phyloP scores from a whole-genome alignment of 2,888 invertebrate species.

The Limnephilus rhombicus region DNA sequence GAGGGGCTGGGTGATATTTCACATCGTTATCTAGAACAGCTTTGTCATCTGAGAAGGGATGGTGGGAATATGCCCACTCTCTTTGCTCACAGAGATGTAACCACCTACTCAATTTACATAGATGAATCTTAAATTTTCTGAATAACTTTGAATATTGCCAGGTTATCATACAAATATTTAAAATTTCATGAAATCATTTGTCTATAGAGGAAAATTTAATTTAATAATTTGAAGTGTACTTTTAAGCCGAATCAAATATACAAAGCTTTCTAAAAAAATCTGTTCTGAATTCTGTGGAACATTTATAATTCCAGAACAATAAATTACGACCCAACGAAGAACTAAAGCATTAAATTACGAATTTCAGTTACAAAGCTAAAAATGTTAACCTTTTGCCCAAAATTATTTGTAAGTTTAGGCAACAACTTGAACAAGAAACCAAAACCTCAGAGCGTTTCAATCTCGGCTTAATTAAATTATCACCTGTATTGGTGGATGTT shows the following conservation, averaged over 20 bases:
- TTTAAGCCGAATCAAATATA: not conserved
- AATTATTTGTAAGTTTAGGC: not conserved
- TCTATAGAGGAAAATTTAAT: not conserved
- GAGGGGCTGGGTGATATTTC: conserved; percentile 24
- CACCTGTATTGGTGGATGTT: conserved; percentile 9
- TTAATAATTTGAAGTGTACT: not conserved
- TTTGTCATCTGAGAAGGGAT: conserved; percentile 43
- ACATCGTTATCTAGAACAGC: conserved; percentile 48
- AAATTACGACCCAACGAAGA: not conserved
- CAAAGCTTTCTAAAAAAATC: not conserved
- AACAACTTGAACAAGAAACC: not conserved
- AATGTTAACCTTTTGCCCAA: not conserved
- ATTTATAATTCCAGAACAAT: not conserved
- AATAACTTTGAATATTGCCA: not conserved
- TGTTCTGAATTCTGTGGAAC: not conserved
- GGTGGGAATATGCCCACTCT: not conserved
- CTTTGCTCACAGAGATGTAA: not conserved
- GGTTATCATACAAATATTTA: not conserved
- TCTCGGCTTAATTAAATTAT: conserved; percentile 20
- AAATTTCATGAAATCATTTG: not conserved
- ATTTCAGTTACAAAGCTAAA: not conserved
- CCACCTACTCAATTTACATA: not conserved
- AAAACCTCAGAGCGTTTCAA: not conserved
- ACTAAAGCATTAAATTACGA: not conserved
- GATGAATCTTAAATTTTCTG: not conserved